Evolutionary conservation across 2,797 vertebrate species (phyloP).

Genomic region (Myotis vivesi): DNA sequence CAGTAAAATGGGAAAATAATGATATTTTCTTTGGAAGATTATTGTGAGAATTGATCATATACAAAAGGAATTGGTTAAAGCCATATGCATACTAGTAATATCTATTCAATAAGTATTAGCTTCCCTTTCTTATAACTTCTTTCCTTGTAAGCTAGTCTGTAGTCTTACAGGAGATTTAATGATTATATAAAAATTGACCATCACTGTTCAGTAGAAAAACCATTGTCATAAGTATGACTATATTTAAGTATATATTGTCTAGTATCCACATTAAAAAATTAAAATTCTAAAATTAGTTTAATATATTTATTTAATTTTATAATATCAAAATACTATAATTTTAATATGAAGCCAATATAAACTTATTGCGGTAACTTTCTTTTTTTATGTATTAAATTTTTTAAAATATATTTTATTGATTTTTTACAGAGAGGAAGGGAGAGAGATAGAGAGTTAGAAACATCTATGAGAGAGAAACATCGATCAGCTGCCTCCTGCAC

Average conservation of each 20-base stretch:
- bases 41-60: background rate
- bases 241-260: background rate
- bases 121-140: background rate
- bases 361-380: background rate
- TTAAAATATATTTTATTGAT: too few relatives aligned
- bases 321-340: background rate
- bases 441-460: too few relatives aligned
- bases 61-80: background rate
- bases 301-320: background rate
- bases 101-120: rapidly evolving
- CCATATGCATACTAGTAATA: background rate
- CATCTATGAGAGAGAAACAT: too few relatives aligned
- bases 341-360: background rate
- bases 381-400: background rate
- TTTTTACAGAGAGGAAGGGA: too few relatives aligned
- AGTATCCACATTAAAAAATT: background rate
- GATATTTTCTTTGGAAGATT: background rate
- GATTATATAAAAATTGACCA: background rate
- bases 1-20: background rate
- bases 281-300: background rate
- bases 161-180: background rate
- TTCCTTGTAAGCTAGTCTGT: background rate
- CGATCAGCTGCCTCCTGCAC: too few relatives aligned
- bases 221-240: background rate
- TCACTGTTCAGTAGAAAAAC: background rate